Evolutionary conservation across 1,140 invertebrate species (phyloP), one percentile per base, ranked within the genome.

Genomic region (Brachionus paranguensis): DNA sequence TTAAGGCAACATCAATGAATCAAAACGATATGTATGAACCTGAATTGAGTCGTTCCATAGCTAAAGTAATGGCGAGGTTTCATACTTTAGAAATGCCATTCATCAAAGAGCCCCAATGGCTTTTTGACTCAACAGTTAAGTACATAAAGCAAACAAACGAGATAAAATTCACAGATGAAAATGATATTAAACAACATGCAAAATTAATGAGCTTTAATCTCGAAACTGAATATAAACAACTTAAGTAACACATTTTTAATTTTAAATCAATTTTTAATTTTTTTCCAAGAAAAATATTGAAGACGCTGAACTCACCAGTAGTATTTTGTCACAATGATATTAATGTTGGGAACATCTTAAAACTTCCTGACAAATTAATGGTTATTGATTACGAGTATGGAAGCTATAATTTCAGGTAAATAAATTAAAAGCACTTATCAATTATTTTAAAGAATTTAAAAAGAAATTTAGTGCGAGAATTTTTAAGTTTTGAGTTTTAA

Each of bases 241-340:
- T 79, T 14, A 79, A 79, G 76, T 76, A 50, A 50, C 3, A 45
- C 20, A 11, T 20, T 33, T 37, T 70, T 70, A n/a, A 17, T 43
- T 43, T 1, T 2, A 74, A 43, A 37, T 43, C 24, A 24, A 17
- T 55, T 78, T 78, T 33, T 50, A 10, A 47, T 47, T 45, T 41
- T 78, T 41, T 85, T 87, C 86, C 45, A 85, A 91, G 91, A 85
- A 86, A 88, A 76, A 89, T 89, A 64, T 85, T 92, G 50, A 86
- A 85, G 3, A 86, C 87, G 79, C 86, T 91, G 6, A 86, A 90
- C n/a, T 94, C 94, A 84, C 94, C 95, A 0, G 95, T 98, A 1
- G 93, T 96, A 0, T 99, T 99, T 89, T 97, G 95, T 87, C 97
- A 99, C 89, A 99, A 99, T 89, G 97, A 99, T 88, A 91, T 98